phyloP scores from a whole-genome alignment of 2,797 vertebrate species.

The Melanotaenia maccullochi region DNA sequence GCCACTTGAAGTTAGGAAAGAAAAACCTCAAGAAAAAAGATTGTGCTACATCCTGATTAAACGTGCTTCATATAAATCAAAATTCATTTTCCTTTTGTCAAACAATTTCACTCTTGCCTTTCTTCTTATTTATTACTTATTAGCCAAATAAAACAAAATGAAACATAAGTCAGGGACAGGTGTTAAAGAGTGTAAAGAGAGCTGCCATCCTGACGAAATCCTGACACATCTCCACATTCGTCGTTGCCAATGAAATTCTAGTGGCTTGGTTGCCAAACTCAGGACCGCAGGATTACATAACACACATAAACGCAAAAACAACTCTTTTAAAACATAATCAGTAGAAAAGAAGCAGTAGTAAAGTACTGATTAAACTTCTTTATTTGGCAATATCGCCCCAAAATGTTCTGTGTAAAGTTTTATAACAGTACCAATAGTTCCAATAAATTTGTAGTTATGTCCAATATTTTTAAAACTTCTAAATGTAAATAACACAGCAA shows the following conservation, averaged over 20 bases:
- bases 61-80: not conserved
- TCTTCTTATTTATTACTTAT: too few species aligned
- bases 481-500: not conserved
- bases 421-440: not conserved
- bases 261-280: not conserved
- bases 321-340: too few species aligned
- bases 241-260: not conserved
- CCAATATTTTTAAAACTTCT: not conserved
- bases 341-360: not conserved
- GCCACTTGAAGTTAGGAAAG: too few species aligned
- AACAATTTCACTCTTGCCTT: not conserved
- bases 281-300: not conserved
- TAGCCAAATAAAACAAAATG: not conserved
- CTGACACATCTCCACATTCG: not conserved
- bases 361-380: not conserved
- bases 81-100: too few species aligned
- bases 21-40: too few species aligned
- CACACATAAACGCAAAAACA: not conserved
- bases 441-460: not conserved
- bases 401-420: not conserved
- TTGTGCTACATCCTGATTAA: too few species aligned
- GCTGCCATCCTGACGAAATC: not conserved
- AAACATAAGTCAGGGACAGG: not conserved
- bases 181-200: not conserved
- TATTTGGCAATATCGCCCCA: not conserved